Conservation (phyloP, 2,113 vertebrate species). For the Accipiter cooperii region DNA sequence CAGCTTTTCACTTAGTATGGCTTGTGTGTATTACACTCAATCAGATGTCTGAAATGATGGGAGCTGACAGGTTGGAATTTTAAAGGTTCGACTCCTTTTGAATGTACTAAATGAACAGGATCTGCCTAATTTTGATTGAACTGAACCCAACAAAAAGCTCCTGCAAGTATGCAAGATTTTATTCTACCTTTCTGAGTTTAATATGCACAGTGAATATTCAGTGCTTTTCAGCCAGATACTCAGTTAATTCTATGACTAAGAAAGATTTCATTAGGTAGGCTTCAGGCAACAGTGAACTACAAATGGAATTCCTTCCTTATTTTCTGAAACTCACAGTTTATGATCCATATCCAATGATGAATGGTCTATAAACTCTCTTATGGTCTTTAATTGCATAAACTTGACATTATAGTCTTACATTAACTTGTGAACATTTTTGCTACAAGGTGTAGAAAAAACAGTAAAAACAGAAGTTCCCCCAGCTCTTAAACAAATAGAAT, state of each 20-base stretch:
- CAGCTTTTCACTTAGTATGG: conserved; percentile 45
- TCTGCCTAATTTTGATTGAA: conserved; percentile 69
- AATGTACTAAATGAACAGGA: conserved; percentile 71
- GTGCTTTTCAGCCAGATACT: conserved; percentile 66
- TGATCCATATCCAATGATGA: conserved; percentile 72
- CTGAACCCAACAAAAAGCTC: conserved; percentile 66
- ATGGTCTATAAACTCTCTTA: conserved; percentile 74
- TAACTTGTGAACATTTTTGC: conserved; percentile 61
- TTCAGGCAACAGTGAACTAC: conserved; percentile 74
- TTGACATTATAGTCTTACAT: conserved; percentile 66
- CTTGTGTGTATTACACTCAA: conserved; percentile 60
- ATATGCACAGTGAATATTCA: conserved; percentile 67
- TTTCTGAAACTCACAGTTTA: conserved; percentile 75
- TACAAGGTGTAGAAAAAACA: conserved; percentile 26
- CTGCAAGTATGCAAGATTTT: conserved; percentile 65
- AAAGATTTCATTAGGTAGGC: conserved; percentile 75
- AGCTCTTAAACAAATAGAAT: conserved; percentile 17
- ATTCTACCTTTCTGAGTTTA: conserved; percentile 66
- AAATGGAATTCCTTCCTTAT: conserved; percentile 74
- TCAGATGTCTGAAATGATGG: conserved; percentile 71
- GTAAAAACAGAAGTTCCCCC: neutral
- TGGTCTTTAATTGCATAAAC: conserved; percentile 73
- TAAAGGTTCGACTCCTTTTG: conserved; percentile 71
- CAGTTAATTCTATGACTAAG: conserved; percentile 70
- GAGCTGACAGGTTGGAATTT: conserved; percentile 72